Evolutionary conservation across 2,888 invertebrate genomes (phyloP).

Genomic region (Trissolcus japonicus): DNA sequence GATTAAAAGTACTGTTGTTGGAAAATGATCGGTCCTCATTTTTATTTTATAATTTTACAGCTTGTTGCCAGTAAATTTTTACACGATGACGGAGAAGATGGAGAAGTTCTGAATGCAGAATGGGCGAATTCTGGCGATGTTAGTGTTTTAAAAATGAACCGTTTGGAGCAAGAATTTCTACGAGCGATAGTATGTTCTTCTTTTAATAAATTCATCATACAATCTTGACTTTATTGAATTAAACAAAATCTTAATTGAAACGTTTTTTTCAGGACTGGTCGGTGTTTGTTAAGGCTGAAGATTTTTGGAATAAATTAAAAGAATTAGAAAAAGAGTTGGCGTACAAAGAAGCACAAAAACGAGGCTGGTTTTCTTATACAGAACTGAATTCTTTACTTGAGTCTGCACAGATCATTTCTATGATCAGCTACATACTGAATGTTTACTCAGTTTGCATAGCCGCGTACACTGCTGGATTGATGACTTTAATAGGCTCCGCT

Average conservation of each 20-base stretch:
- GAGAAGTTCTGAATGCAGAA: conserved; percentile 92
- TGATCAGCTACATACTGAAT: conserved; percentile 78
- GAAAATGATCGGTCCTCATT: neutral
- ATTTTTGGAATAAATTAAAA: conserved; percentile 85
- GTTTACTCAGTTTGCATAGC: conserved; percentile 80
- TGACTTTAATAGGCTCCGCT: conserved; percentile 81
- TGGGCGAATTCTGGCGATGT: conserved; percentile 93
- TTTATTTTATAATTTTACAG: conserved; percentile 76
- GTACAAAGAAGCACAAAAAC: conserved; percentile 82
- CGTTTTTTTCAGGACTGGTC: conserved; percentile 85
- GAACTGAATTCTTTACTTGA: conserved; percentile 82
- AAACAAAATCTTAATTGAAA: neutral
- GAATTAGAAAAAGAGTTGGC: conserved; percentile 86
- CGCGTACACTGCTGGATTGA: conserved; percentile 80
- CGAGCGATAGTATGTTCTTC: conserved; percentile 87
- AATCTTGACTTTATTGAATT: neutral
- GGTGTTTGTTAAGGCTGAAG: conserved; percentile 85
- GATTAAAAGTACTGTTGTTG: neutral
- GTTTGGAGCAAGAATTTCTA: conserved; percentile 91
- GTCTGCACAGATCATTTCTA: conserved; percentile 76
- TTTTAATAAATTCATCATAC: neutral
- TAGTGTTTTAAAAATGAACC: conserved; percentile 84
- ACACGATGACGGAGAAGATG: conserved; percentile 94
- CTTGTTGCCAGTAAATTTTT: conserved; percentile 98
- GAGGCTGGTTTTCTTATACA: conserved; percentile 90